phyloP scores from a whole-genome alignment of 2,888 invertebrate genomes.

The Melanostoma mellinum region DNA sequence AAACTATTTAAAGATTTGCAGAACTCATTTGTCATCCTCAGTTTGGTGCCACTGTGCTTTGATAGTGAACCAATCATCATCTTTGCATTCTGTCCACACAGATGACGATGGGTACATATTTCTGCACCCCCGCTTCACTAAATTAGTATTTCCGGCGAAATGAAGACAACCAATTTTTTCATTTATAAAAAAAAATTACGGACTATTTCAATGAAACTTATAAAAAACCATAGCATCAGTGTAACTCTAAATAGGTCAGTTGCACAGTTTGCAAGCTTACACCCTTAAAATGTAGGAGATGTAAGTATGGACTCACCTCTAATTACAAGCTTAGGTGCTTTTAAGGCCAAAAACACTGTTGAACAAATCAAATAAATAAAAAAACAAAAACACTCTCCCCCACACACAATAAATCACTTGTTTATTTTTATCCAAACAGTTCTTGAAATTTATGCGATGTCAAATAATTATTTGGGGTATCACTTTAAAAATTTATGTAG shows the following conservation, averaged over 20 bases:
- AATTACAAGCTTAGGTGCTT: conserved; percentile 14
- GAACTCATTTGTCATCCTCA: neutral
- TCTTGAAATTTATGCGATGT: conserved; percentile 58
- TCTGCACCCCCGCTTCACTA: conserved; percentile 71
- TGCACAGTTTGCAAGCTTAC: conserved; percentile 53
- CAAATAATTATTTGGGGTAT: conserved; percentile 32
- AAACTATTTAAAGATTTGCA: too few relatives aligned
- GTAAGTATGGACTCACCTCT: conserved; percentile 56
- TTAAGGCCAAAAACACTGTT: neutral
- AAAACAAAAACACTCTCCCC: conserved; percentile 11
- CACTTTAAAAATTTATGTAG: conserved; percentile 26
- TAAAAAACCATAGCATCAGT: neutral
- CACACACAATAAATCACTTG: conserved; percentile 37
- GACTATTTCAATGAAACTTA: conserved; percentile 45
- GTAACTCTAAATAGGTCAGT: conserved; percentile 62
- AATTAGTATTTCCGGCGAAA: conserved; percentile 73
- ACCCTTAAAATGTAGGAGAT: conserved; percentile 14
- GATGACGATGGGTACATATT: conserved; percentile 47
- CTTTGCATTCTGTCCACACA: conserved; percentile 30
- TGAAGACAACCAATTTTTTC: conserved; percentile 67
- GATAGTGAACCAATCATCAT: conserved; percentile 45
- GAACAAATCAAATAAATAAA: neutral
- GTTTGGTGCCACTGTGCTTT: conserved; percentile 32
- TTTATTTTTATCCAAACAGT: conserved; percentile 45
- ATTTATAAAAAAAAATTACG: conserved; percentile 61